phyloP scores from a whole-genome alignment of 2,888 invertebrate genomes.

The Phalangium opilio region DNA sequence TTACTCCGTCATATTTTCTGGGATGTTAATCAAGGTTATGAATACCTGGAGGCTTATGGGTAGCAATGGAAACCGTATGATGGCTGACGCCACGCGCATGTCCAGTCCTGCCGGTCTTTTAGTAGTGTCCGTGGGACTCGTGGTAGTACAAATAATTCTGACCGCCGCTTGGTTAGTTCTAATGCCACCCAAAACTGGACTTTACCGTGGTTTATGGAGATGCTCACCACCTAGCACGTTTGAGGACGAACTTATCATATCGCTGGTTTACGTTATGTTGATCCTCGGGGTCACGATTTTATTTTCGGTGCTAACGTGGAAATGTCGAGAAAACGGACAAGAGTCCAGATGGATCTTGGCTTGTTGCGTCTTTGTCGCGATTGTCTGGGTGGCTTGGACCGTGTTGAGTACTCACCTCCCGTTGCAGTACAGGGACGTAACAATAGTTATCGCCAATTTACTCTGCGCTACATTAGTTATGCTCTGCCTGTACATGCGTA shows the following conservation, averaged over 20 bases:
- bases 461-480: slow-evolving; percentile 31
- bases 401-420: slow-evolving; percentile 27
- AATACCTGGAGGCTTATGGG: slow-evolving; percentile 30
- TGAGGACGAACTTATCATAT: slow-evolving; percentile 31
- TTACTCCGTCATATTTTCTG: slow-evolving; percentile 33
- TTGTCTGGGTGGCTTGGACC: slow-evolving; percentile 32
- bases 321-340: slow-evolving; percentile 28
- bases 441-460: slow-evolving; percentile 31
- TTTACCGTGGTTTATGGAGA: slow-evolving; percentile 19
- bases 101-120: slow-evolving; percentile 31
- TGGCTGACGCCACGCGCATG: slow-evolving; percentile 24
- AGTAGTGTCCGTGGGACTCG: slow-evolving; percentile 28
- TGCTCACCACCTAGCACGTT: slow-evolving; percentile 30
- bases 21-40: slow-evolving; percentile 33
- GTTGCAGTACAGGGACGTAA: slow-evolving; percentile 28
- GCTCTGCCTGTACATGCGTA: slow-evolving; percentile 30
- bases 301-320: slow-evolving; percentile 30
- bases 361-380: slow-evolving; percentile 27
- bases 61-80: slow-evolving; percentile 16
- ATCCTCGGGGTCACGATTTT: slow-evolving; percentile 30
- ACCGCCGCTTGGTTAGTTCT: slow-evolving; percentile 34
- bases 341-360: slow-evolving; percentile 33
- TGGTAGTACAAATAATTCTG: slow-evolving; percentile 31
- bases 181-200: slow-evolving; percentile 27
- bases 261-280: slow-evolving; percentile 32